A percentile compares a stretch with the other conserved stretches of the same genome.
Conservation (phyloP, 2,797 vertebrate genomes). For the Octomys mimax region DNA sequence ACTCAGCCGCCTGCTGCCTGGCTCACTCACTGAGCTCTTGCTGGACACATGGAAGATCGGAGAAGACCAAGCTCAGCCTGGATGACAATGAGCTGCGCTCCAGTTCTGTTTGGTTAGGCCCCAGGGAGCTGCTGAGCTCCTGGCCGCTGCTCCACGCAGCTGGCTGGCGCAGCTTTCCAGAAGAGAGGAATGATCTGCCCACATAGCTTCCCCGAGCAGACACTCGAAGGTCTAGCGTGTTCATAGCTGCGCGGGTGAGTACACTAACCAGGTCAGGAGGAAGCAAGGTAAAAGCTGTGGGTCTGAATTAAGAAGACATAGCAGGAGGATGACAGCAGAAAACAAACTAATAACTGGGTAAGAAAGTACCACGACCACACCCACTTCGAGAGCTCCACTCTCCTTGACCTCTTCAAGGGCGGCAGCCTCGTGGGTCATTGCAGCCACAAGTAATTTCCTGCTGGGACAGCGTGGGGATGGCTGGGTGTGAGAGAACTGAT, state of each 20-base stretch:
- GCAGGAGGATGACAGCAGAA: neutral
- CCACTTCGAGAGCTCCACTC: neutral
- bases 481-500: slow-evolving; percentile 11
- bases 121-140: neutral
- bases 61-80: neutral
- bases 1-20: neutral
- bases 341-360: neutral
- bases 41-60: neutral
- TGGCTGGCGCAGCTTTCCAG: neutral
- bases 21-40: neutral
- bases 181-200: neutral
- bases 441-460: slow-evolving; percentile 59
- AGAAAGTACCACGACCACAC: neutral
- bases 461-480: neutral
- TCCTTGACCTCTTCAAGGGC: slow-evolving; percentile 29
- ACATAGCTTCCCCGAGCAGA: neutral
- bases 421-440: neutral
- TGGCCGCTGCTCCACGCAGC: neutral
- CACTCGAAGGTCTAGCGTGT: neutral
- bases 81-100: neutral
- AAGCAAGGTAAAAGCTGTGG: neutral
- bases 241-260: neutral
- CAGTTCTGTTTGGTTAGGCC: neutral
- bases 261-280: neutral
- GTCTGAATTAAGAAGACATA: neutral